Percentiles rank a stretch among this genome's conserved stretches.
phyloP scores from a whole-genome alignment of 2,888 invertebrate species.

The Drosophila fulvimacula region DNA sequence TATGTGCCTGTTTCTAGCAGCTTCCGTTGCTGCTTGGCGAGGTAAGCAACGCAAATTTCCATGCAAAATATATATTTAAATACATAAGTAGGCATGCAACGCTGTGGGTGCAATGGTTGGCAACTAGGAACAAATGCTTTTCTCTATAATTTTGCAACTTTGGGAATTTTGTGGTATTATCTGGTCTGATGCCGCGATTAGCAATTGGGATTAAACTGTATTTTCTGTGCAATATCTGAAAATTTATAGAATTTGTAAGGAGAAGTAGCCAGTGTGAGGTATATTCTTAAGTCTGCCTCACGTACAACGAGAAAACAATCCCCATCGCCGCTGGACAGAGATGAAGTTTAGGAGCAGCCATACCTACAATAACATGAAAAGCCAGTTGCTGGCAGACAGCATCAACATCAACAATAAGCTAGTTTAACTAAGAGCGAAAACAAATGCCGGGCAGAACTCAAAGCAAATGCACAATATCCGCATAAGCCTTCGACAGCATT shows the following conservation, averaged over 20 bases:
- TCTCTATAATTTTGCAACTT: background rate
- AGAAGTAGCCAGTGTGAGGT: background rate
- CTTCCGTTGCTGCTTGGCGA: constrained; percentile 31
- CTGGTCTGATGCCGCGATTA: background rate
- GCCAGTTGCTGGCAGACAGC: constrained; percentile 49
- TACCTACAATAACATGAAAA: constrained; percentile 36
- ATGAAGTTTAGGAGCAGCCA: constrained; percentile 41
- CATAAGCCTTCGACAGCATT: constrained; percentile 77
- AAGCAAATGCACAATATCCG: constrained; percentile 76
- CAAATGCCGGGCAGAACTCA: constrained; percentile 65
- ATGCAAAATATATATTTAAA: background rate
- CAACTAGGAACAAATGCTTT: background rate
- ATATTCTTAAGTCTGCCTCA: constrained; percentile 28
- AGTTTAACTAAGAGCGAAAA: constrained; percentile 73
- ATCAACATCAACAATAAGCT: constrained; percentile 67
- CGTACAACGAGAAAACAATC: constrained; percentile 51
- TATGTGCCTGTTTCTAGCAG: constrained; percentile 31
- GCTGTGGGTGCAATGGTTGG: constrained; percentile 17
- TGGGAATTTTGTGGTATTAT: background rate
- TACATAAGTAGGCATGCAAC: background rate
- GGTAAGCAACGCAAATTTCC: constrained; percentile 11
- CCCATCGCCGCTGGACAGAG: constrained; percentile 37
- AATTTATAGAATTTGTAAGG: background rate
- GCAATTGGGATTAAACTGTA: background rate
- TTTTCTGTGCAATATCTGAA: background rate